Percentiles rank a stretch among this genome's conserved stretches.
Evolutionary conservation across 2,797 vertebrate genomes (phyloP).

Genomic region (Dromococcyx pavoninus): DNA sequence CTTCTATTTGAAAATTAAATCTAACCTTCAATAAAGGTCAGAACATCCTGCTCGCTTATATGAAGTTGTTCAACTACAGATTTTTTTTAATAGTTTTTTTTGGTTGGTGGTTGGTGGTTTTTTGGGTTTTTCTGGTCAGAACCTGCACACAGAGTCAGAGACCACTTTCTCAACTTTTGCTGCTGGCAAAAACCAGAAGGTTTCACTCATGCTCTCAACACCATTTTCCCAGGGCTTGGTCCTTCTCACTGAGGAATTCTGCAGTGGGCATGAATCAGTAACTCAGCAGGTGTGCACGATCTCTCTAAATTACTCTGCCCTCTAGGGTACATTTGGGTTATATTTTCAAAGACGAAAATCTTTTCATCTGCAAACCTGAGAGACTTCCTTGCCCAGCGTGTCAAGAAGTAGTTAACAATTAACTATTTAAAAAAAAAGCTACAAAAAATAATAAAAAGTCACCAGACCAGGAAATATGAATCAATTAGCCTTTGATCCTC

Average conservation of each 20-base stretch:
- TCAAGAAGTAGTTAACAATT: conserved; percentile 23
- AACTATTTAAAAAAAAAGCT: neutral
- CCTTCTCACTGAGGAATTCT: neutral
- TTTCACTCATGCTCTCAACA: neutral
- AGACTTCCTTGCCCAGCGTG: neutral
- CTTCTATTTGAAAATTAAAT: neutral
- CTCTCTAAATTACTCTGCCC: conserved; percentile 65
- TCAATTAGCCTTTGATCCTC: conserved; percentile 45
- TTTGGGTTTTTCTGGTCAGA: neutral
- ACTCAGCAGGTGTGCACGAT: conserved; percentile 19
- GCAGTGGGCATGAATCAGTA: conserved; percentile 6
- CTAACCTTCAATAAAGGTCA: neutral
- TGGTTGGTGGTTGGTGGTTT: neutral
- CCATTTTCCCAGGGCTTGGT: conserved; percentile 1
- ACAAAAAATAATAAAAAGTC: neutral
- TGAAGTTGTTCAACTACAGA: neutral
- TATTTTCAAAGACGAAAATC: conserved; percentile 38
- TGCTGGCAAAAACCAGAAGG: neutral
- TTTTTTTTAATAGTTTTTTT: accelerated
- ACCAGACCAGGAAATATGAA: conserved; percentile 34
- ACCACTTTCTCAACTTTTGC: neutral
- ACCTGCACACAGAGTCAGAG: neutral
- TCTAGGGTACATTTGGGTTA: conserved; percentile 67
- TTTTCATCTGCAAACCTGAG: conserved; percentile 32
- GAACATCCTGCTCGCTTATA: neutral